These are phyloP conservation scores for Cerastoderma edule DNA, from an alignment of 2,888 invertebrate genomes.

Conservation along the genomic window DNA sequence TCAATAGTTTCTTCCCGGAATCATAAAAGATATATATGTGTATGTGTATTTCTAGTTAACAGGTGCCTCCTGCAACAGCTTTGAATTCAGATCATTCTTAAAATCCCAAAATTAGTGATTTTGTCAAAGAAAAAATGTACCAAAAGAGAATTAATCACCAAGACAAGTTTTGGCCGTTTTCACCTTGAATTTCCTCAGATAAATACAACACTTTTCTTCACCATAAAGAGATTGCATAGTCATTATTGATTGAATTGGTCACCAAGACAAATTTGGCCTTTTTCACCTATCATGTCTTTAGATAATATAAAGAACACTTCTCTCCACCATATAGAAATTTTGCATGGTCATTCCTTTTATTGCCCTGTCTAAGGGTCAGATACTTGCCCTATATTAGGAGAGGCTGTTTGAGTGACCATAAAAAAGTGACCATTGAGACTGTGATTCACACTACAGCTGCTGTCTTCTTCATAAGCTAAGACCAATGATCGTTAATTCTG, in stretches of 20 bases:
- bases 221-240: no score
- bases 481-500: neutral
- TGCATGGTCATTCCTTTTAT: neutral
- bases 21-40: neutral
- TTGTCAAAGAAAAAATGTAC: neutral
- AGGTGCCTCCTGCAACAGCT: neutral
- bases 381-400: no score
- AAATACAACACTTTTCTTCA: no score
- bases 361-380: neutral
- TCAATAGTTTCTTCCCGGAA: neutral
- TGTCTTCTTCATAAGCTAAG: neutral
- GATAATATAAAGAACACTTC: no score
- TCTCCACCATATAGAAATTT: no score
- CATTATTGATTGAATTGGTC: no score
- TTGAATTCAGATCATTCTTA: neutral
- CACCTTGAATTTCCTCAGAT: no score
- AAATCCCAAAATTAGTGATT: neutral
- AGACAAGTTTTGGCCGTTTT: slow-evolving; percentile 5
- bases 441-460: neutral
- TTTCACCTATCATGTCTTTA: no score
- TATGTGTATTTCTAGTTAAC: neutral
- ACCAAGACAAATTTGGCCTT: no score
- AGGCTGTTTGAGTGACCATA: no score
- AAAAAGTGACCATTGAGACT: neutral
- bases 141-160: neutral